A percentile compares a stretch with the other conserved stretches of the same genome.
phyloP scores from a whole-genome alignment of 92 coral and sea anemone genomes.

The Nematostella vectensis region DNA sequence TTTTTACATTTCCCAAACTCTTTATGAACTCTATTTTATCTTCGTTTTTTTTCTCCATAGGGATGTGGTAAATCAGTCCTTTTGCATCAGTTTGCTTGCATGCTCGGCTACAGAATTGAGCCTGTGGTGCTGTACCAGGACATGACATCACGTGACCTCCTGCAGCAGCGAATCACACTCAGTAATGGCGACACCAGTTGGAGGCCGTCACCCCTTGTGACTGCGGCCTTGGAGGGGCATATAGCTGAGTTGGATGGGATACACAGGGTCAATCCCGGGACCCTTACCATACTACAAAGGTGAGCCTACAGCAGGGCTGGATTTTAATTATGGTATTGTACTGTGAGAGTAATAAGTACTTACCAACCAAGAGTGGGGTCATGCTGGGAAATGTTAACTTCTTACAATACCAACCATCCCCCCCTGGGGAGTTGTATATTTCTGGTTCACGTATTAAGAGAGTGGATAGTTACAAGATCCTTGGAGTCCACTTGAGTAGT shows the following conservation, averaged over 20 bases:
- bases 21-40: too few relatives aligned
- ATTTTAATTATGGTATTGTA: too few relatives aligned
- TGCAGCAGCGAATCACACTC: constrained; percentile 86
- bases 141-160: constrained; percentile 95
- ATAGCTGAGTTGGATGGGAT: constrained; percentile 89
- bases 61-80: constrained; percentile 96
- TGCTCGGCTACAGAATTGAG: constrained; percentile 85
- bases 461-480: too few relatives aligned
- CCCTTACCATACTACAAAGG: constrained; percentile 92
- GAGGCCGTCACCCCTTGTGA: constrained; percentile 82
- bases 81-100: constrained; percentile 82
- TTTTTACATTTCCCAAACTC: too few relatives aligned
- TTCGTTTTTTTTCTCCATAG: constrained; percentile 17
- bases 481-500: too few relatives aligned
- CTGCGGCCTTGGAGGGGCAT: constrained; percentile 82
- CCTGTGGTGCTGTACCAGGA: constrained; percentile 96
- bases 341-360: too few relatives aligned
- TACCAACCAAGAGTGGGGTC: too few relatives aligned
- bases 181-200: constrained; percentile 95
- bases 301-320: constrained; percentile 3
- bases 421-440: too few relatives aligned
- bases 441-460: too few relatives aligned
- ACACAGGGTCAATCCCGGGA: constrained; percentile 93
- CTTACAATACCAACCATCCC: too few relatives aligned
- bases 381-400: too few relatives aligned